Evolutionary conservation across 1,140 invertebrate species (phyloP).

Genomic region (Musca domestica): DNA sequence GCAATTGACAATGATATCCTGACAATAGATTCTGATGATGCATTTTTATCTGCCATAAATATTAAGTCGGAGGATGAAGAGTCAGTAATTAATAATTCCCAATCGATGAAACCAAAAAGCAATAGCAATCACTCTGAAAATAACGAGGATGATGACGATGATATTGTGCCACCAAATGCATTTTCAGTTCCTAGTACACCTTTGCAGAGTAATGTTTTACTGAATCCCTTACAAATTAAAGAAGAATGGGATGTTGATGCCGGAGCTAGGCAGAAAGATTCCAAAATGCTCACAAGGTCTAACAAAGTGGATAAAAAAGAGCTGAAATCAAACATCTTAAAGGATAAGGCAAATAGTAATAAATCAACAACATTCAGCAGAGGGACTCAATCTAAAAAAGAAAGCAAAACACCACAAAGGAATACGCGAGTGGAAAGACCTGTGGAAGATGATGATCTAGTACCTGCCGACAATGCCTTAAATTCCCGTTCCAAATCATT

Average conservation of each 20-base stretch:
- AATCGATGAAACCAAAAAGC: not conserved
- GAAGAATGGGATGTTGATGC: too few species aligned
- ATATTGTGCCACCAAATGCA: not conserved
- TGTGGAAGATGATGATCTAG: not conserved
- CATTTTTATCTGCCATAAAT: not conserved
- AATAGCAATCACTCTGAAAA: not conserved
- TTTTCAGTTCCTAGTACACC: not conserved
- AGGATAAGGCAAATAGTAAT: not conserved
- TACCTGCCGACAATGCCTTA: not conserved
- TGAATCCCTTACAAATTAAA: too few species aligned
- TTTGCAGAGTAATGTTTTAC: too few species aligned
- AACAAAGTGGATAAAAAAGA: not conserved
- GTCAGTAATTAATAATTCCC: not conserved
- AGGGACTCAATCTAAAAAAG: not conserved
- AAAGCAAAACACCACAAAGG: not conserved
- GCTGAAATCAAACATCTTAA: not conserved
- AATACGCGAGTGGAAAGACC: not conserved
- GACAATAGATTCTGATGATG: not conserved
- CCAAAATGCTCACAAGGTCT: too few species aligned
- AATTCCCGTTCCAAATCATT: too few species aligned
- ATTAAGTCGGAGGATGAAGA: not conserved
- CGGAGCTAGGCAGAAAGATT: too few species aligned
- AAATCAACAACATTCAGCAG: not conserved
- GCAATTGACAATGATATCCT: too few species aligned
- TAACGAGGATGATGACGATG: not conserved